phyloP scores from a whole-genome alignment of 2,797 vertebrate species.

The Cirrhinus mrigala region DNA sequence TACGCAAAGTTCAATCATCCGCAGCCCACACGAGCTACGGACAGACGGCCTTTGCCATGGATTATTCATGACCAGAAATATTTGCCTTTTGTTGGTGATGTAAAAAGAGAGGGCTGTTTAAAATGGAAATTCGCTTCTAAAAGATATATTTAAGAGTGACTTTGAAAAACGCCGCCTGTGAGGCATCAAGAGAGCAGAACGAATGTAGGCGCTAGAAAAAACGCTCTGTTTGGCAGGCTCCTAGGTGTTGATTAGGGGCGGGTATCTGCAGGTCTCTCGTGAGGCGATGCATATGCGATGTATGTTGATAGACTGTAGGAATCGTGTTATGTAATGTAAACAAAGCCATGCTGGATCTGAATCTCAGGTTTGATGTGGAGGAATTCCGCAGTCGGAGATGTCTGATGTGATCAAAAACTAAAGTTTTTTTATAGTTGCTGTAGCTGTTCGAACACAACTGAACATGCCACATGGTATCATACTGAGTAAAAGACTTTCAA shows the following conservation, averaged over 20 bases:
- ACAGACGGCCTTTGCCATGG: conserved; percentile 25
- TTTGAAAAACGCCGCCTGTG: conserved; percentile 23
- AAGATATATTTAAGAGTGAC: conserved; percentile 49
- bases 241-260: conserved; percentile 27
- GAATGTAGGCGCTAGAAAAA: conserved; percentile 20
- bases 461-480: not conserved
- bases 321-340: conserved; percentile 18
- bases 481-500: not conserved
- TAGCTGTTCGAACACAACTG: not conserved
- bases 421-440: not conserved
- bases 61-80: conserved; percentile 43
- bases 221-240: conserved; percentile 28
- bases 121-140: conserved; percentile 14
- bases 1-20: conserved; percentile 32
- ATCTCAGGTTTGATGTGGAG: not conserved
- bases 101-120: conserved; percentile 35
- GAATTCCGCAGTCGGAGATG: not conserved
- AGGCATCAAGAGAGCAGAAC: conserved; percentile 13
- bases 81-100: conserved; percentile 46
- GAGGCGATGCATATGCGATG: conserved; percentile 13
- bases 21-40: conserved; percentile 37
- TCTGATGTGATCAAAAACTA: not conserved
- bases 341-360: not conserved
- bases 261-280: conserved; percentile 16
- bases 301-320: conserved; percentile 3